Base-by-base conservation (phyloP, 2,113 vertebrate genomes). In the Stigmatopora nigra region DNA sequence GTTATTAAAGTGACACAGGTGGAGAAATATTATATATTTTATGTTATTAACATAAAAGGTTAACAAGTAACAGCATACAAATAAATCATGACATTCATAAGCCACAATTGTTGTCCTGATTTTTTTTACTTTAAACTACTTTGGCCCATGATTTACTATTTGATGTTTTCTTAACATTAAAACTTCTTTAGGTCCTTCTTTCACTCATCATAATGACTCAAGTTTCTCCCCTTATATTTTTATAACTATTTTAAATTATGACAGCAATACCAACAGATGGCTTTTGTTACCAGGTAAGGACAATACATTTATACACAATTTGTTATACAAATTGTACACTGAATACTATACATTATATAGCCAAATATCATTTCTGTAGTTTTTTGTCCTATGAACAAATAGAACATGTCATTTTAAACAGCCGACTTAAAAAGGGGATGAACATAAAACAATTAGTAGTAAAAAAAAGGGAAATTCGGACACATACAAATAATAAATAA, bases 41-140 rank as follows among this genome's bases (percentile, higher is more conserved):
- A 75, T 74, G 75, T 83, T 67, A 65, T 78, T 63, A 77, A 84
- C 79, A 82, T 78, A 82, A 83, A 81, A 86, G 71, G 57, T 82
- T 61, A 73, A 49, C 52, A 48, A 77, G 72, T 76, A 62, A 66
- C 69, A 57, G 56, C 3, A 56, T 64, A 71, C 73, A 70, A 66
- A 82, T 73, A 82, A 76, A 58, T 76, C 63, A 57, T 78, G 67
- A 79, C 73, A 84, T 49, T 60, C 71, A 73, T 68, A 49, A 78
- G 60, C 69, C 51, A 60, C 73, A 35, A 25, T 72, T 60, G 63
- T 25, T 25, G 60, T 72, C 66, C 61, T 62, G 70, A 44, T 35
- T 59, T n/a, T 44, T 60, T 13, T 55, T n/a, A n/a, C 1, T 59
- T 20, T 61, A 25, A 2, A 56, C 63, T 57, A 48, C 69, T 81